Percentiles rank a stretch among this genome's conserved stretches.
Conservation (phyloP, 2,113 vertebrate genomes). For the Sylvia atricapilla region DNA sequence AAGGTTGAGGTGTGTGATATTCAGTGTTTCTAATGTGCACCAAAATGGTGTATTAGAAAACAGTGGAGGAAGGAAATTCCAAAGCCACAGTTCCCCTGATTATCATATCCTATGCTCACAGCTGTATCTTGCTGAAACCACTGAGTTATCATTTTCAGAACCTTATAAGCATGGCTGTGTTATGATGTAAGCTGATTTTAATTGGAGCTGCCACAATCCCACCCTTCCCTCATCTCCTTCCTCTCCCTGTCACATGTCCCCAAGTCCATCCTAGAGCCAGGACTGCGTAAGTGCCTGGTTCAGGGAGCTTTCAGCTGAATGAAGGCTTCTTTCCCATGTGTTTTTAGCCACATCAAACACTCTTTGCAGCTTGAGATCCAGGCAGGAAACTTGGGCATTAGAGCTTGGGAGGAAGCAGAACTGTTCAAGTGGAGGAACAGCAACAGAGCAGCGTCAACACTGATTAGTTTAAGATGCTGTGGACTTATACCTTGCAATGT, state of each 20-base stretch:
- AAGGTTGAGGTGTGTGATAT: not conserved
- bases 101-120: not conserved
- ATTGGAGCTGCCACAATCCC: not conserved
- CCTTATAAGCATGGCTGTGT: not conserved
- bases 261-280: not conserved
- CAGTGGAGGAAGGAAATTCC: not conserved
- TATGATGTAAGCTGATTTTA: not conserved
- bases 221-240: not conserved
- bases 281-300: not conserved
- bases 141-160: not conserved
- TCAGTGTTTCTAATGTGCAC: not conserved
- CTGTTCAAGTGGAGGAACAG: not conserved
- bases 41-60: not conserved
- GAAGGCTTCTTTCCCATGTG: not conserved
- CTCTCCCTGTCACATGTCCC: not conserved
- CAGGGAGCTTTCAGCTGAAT: not conserved
- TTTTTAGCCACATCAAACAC: not conserved
- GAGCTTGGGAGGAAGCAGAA: not conserved
- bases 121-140: not conserved
- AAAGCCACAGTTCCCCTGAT: not conserved
- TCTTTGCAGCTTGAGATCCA: accelerated
- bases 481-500: not conserved
- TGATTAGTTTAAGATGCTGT: not conserved
- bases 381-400: not conserved
- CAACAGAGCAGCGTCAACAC: not conserved